Evolutionary conservation across 1,140 invertebrate species (phyloP), one percentile per base, ranked within the genome.

Genomic region (Parasteatoda tepidariorum): DNA sequence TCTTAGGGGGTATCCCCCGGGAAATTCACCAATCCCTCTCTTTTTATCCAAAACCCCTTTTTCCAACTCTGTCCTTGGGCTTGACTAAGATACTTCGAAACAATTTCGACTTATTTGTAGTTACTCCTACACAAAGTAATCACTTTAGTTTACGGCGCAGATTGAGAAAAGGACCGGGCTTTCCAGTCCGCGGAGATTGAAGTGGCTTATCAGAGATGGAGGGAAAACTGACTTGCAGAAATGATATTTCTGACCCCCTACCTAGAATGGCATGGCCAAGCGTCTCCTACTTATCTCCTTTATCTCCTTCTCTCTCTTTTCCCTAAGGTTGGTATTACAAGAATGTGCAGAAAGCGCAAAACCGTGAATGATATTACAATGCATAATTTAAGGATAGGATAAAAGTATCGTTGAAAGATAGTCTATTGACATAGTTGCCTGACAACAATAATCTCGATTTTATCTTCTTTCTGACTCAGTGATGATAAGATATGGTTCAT

Each of bases 21-120:
- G 75, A 78, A 78, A 78, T 78, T 34, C 62, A 33, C 59, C 24
- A 18, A 22, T 28, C 75, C 38, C 34, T 64, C 33, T 18, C 61
- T 30, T 34, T n/a, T 34, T 38, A 67, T 57, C 68, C 31, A n/a
- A n/a, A n/a, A 11, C 31, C 31, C 34, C 24, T 67, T 24, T 78
- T 34, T 55, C 18, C 66, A 59, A 70, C 66, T 68, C 31, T 41
- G 55, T 22, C 13, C 74, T 6, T 30, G 41, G 41, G 55, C 62
- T 33, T 31, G 22, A 54, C 54, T 41, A 30, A 61, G 78, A 70
- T 57, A 64, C 55, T 28, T 22, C 18, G 78, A 81, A 81, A 81
- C 78, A 81, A 81, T 81, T 81, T 70, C 78, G 54, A 70, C 66
- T 66, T 66, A 81, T 70, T 81, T 81, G 66, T 70, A 81, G 78